phyloP scores from a whole-genome alignment of 2,888 invertebrate species.

The Drosophila rubida region DNA sequence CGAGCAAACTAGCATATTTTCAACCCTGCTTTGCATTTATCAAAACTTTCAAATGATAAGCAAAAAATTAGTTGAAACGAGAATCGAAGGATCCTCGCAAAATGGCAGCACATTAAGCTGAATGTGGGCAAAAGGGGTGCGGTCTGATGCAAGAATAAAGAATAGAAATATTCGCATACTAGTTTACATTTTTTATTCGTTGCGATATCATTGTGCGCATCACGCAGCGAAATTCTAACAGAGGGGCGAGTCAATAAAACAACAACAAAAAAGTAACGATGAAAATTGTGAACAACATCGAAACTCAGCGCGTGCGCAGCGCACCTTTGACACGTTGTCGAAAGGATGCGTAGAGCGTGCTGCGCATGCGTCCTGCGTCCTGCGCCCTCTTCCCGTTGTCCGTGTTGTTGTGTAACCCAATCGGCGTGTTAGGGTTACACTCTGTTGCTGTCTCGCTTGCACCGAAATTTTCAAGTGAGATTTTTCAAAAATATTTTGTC shows the following conservation, averaged over 20 bases:
- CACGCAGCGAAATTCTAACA: slow-evolving; percentile 42
- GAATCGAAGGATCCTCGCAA: slow-evolving; percentile 44
- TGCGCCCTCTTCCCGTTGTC: slow-evolving; percentile 54
- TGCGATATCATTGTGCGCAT: slow-evolving; percentile 66
- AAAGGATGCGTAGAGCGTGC: slow-evolving; percentile 65
- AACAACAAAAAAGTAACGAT: slow-evolving; percentile 31
- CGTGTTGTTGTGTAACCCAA: slow-evolving; percentile 76
- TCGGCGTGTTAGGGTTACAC: slow-evolving; percentile 66
- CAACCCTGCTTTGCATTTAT: slow-evolving; percentile 77
- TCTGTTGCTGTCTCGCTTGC: slow-evolving; percentile 1
- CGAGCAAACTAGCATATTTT: slow-evolving; percentile 34
- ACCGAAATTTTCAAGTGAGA: slow-evolving; percentile 25
- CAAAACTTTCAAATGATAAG: slow-evolving; percentile 54
- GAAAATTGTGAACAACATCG: slow-evolving; percentile 19
- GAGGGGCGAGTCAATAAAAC: slow-evolving; percentile 24
- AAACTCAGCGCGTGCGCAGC: slow-evolving; percentile 67
- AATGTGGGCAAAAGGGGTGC: slow-evolving; percentile 50
- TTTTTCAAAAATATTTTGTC: slow-evolving; percentile 47
- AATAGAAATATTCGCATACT: neutral
- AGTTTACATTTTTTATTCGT: neutral
- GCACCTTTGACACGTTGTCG: slow-evolving; percentile 53
- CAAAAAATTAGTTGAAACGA: slow-evolving; percentile 44
- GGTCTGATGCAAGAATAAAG: slow-evolving; percentile 16
- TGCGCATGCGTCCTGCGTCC: slow-evolving; percentile 76
- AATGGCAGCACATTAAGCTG: slow-evolving; percentile 35